These are phyloP conservation scores for Lasioglossum zephyrum DNA, from an alignment of 2,888 invertebrate genomes.

Conservation along the genomic window DNA sequence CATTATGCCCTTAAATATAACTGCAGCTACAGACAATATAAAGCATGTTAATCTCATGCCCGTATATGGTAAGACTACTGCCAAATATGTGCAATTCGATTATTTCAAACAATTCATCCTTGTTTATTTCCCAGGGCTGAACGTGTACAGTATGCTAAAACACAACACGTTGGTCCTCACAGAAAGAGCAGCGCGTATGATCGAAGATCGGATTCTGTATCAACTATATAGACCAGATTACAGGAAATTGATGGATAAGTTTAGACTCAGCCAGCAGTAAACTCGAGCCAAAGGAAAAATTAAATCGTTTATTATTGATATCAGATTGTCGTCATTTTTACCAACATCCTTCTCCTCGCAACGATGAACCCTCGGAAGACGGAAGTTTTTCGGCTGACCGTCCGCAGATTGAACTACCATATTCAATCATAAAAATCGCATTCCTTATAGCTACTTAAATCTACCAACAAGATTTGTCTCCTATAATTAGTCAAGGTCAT, in stretches of 20 bases:
- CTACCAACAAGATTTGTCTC: conserved; percentile 5
- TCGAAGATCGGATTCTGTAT: conserved; percentile 91
- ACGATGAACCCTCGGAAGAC: not conserved
- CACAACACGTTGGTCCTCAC: conserved; percentile 97
- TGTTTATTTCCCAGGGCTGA: conserved; percentile 86
- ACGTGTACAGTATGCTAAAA: conserved; percentile 98
- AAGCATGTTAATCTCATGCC: conserved; percentile 97
- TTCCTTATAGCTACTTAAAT: conserved; percentile 9
- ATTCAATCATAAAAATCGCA: not conserved
- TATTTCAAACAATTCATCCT: not conserved
- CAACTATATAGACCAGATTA: conserved; percentile 88
- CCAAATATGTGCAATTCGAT: not conserved
- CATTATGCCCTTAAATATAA: conserved; percentile 94
- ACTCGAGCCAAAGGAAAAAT: not conserved
- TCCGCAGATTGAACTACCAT: not conserved
- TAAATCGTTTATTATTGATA: conserved; percentile 4
- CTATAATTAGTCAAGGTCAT: conserved; percentile 51
- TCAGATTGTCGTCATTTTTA: conserved; percentile 33
- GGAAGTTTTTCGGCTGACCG: not conserved
- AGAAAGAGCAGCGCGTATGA: conserved; percentile 91
- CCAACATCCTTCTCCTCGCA: not conserved
- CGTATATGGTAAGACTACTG: conserved; percentile 89
- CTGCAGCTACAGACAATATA: conserved; percentile 91
- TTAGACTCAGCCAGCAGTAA: conserved; percentile 87
- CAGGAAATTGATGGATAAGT: conserved; percentile 84